These are phyloP conservation scores for Neodiprion pinetum DNA, from an alignment of 1,140 invertebrate species.

Conservation along the genomic window DNA sequence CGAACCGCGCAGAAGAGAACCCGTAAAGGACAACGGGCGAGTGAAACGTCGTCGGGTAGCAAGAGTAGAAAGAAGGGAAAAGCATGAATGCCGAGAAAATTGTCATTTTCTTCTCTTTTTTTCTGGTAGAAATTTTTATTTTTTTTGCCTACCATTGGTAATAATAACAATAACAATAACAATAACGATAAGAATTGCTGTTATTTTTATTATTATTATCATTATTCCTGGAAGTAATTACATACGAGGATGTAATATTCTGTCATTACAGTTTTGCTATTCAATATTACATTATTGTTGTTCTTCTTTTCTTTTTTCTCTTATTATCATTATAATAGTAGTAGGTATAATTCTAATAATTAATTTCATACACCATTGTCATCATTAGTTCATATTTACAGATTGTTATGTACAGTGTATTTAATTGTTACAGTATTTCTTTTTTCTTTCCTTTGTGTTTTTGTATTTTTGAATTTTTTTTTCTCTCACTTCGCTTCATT, in stretches of 20 bases:
- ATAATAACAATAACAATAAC: constrained; percentile 4
- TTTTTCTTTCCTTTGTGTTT: too few relatives aligned
- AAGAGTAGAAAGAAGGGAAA: constrained; percentile 22
- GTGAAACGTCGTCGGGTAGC: constrained; percentile 25
- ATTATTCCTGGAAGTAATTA: constrained; percentile 20
- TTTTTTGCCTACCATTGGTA: background rate
- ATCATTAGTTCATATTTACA: constrained; percentile 8
- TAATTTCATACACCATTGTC: background rate
- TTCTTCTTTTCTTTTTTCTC: background rate
- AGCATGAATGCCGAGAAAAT: constrained; percentile 15
- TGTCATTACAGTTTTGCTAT: background rate
- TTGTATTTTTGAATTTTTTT: too few relatives aligned
- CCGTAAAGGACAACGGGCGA: constrained; percentile 19
- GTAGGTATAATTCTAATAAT: background rate
- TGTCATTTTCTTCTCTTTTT: background rate
- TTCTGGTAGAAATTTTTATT: constrained; percentile 23
- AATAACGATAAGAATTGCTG: background rate
- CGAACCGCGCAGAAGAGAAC: constrained; percentile 46
- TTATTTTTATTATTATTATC: constrained; percentile 21
- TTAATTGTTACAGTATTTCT: background rate
- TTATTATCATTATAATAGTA: background rate
- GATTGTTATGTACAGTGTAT: constrained; percentile 11
- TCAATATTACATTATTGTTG: background rate
- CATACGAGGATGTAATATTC: background rate
- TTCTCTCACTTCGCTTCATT: too few relatives aligned